Conservation (phyloP, 2,888 invertebrate genomes). For the Netelia virgata region DNA sequence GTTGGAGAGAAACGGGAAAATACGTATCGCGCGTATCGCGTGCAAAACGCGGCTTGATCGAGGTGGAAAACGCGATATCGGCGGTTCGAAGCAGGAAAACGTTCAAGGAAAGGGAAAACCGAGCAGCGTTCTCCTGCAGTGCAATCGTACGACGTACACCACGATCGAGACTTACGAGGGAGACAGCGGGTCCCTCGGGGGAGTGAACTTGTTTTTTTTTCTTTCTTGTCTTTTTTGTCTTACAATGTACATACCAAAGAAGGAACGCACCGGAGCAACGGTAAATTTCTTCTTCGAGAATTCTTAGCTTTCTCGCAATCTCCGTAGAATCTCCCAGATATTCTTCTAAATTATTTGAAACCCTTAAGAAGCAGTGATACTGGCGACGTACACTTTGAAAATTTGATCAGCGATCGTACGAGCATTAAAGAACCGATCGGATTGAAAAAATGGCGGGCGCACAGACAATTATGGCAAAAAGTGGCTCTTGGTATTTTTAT, state of each 20-base stretch:
- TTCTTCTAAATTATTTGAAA: background rate
- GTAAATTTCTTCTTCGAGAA: conserved; percentile 12
- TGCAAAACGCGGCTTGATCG: background rate
- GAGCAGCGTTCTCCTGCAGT: too few species aligned
- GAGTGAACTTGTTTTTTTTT: background rate
- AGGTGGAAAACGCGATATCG: too few species aligned
- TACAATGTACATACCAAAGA: background rate
- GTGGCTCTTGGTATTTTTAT: too few species aligned
- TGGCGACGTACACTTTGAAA: too few species aligned
- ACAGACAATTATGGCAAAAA: too few species aligned
- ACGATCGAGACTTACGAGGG: conserved; percentile 7
- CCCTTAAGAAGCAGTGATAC: too few species aligned
- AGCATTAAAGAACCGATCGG: too few species aligned
- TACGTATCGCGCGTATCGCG: too few species aligned
- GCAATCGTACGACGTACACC: conserved; percentile 16
- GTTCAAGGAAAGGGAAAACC: too few species aligned
- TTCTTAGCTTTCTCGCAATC: background rate
- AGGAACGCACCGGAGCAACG: conserved; percentile 9
- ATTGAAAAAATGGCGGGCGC: too few species aligned
- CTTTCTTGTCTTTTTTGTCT: background rate
- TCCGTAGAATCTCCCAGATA: background rate
- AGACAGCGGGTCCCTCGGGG: conserved; percentile 2
- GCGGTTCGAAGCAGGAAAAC: too few species aligned
- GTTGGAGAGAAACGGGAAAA: background rate
- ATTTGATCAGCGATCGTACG: too few species aligned